Percentiles rank a stretch among this genome's conserved stretches.
Conservation (phyloP, 2,888 invertebrate genomes). For the Ceramica pisi region DNA sequence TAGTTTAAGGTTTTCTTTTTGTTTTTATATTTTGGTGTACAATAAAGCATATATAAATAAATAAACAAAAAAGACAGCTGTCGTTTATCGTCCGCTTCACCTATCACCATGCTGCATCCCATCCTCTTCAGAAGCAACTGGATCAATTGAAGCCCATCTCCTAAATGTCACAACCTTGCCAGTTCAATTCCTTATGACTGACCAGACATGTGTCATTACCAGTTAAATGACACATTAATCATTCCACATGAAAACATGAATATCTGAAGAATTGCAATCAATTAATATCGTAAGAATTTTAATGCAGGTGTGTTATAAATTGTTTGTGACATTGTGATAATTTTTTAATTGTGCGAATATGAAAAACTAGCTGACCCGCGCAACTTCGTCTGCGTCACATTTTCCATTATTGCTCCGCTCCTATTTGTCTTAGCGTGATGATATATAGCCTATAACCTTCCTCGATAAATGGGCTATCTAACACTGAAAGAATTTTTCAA, state of each 20-base stretch:
- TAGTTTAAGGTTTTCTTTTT: too few relatives aligned
- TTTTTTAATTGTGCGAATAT: conserved; percentile 25
- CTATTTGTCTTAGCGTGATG: too few relatives aligned
- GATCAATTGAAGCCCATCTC: conserved; percentile 53
- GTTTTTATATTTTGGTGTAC: too few relatives aligned
- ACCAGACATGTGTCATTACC: conserved; percentile 25
- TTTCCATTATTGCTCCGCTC: too few relatives aligned
- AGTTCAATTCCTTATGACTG: conserved; percentile 46
- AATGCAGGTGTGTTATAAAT: conserved; percentile 31
- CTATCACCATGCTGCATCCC: not conserved
- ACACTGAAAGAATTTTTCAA: too few relatives aligned
- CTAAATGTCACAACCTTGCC: conserved; percentile 60
- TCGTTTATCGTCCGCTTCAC: conserved; percentile 7
- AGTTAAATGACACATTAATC: conserved; percentile 45
- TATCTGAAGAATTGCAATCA: conserved; percentile 33
- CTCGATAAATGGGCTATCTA: too few relatives aligned
- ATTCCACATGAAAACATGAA: conserved; percentile 33
- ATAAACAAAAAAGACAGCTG: not conserved
- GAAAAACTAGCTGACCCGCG: too few relatives aligned
- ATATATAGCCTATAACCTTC: too few relatives aligned
- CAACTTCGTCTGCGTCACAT: too few relatives aligned
- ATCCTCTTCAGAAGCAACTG: conserved; percentile 50
- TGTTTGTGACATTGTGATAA: conserved; percentile 14
- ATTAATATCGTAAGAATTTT: conserved; percentile 47
- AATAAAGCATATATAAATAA: too few relatives aligned